These are phyloP conservation scores for Rugalucina vietnamica DNA, from an alignment of 2,888 invertebrate species.

Conservation along the genomic window DNA sequence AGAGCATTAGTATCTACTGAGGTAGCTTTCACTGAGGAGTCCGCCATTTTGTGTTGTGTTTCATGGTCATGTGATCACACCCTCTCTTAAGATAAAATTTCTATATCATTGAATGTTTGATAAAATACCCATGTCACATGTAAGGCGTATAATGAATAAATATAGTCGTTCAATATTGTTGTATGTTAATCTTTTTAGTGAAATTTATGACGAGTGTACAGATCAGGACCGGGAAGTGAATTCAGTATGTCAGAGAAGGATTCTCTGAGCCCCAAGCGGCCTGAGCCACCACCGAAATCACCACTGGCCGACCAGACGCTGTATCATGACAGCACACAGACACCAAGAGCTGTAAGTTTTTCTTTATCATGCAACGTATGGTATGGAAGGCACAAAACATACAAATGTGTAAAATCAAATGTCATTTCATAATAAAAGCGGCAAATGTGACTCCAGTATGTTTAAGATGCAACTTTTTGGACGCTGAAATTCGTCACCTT, in stretches of 20 bases:
- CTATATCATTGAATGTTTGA: background rate
- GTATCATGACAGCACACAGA: slow-evolving; percentile 76
- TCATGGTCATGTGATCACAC: slow-evolving; percentile 1
- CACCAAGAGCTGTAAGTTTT: slow-evolving; percentile 73
- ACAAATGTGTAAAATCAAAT: too few relatives aligned
- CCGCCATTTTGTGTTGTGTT: slow-evolving; percentile 39
- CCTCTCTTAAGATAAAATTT: background rate
- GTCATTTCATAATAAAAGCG: too few relatives aligned
- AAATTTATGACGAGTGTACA: background rate
- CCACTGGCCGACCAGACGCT: slow-evolving; percentile 62
- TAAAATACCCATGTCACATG: background rate
- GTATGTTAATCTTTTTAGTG: background rate
- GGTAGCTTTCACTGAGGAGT: slow-evolving; percentile 45
- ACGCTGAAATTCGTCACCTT: too few relatives aligned
- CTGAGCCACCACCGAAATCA: slow-evolving; percentile 42
- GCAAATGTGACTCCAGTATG: too few relatives aligned
- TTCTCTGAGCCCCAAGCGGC: slow-evolving; percentile 47
- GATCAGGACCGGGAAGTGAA: background rate
- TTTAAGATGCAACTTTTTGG: too few relatives aligned
- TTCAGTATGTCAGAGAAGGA: slow-evolving; percentile 52
- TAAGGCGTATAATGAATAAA: background rate
- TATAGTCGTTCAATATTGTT: background rate
- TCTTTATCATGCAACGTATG: too few relatives aligned
- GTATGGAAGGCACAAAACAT: too few relatives aligned
- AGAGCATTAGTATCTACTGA: slow-evolving; percentile 67